Evolutionary conservation across 1,140 invertebrate genomes (phyloP), one percentile per base, ranked within the genome.

Genomic region (Diorhabda elongata): DNA sequence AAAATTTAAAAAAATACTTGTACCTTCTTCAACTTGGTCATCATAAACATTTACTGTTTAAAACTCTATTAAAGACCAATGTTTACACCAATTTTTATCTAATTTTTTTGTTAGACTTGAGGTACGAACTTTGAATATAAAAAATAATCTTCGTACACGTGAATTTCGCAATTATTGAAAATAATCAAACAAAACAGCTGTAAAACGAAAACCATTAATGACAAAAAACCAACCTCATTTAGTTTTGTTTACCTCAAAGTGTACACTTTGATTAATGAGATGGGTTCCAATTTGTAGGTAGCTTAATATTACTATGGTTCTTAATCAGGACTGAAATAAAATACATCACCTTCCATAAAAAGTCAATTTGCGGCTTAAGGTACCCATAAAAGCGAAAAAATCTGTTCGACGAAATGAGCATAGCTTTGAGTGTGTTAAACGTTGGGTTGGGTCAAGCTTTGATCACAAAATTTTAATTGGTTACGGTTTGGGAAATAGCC

Each of bases 381-480:
- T 61, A 63, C 66, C 60, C 61, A 71, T 70, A 74, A 74, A 73
- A 71, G 73, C 61, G 70, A 74, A 69, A 26, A 73, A 74, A 71
- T 74, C 67, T 52, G 47, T 52, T 71, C 70, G 67, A 69, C 66
- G 58, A 65, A 61, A 67, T 52, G 47, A 52, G n/a, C n/a, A n/a
- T 52, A 52, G 6, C 47, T 52, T 52, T 52, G 60, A 64, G 61
- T 70, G 71, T 71, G 73, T 74, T 74, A 74, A 74, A 74, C 68
- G 73, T 47, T 74, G 73, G 73, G 73, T 65, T 58, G 73, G 66
- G 60, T 70, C 60, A 44, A 63, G 47, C 67, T 68, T 44, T 58
- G 73, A 74, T 74, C 70, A 74, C 73, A 71, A 74, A 74, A 74
- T 71, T 74, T 74, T 74, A 74, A 74, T 74, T 74, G 73, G 73